Evolutionary conservation across 2,113 vertebrate species (phyloP).

Genomic region (Mellivora capensis): DNA sequence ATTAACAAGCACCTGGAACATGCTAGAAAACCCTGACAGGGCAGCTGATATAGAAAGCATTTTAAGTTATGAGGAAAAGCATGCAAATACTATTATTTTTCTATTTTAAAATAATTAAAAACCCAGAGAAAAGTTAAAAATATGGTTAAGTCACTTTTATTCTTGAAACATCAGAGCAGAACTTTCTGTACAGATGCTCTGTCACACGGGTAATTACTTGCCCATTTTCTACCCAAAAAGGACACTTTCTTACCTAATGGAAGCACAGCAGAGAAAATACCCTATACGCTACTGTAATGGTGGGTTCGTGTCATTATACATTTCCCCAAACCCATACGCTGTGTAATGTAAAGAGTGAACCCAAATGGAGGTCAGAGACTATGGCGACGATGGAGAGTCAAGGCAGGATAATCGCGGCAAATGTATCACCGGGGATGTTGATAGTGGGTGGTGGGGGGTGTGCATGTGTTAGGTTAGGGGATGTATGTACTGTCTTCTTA

Average conservation of each 20-base stretch:
- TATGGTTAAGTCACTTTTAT: background rate
- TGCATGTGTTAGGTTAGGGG: background rate
- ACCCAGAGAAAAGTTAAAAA: background rate
- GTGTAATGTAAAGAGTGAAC: background rate
- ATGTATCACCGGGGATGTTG: background rate
- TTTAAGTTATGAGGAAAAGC: background rate
- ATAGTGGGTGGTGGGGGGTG: background rate
- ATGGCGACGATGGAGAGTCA: background rate
- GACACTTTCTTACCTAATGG: background rate
- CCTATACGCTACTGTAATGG: too few species aligned
- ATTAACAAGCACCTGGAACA: background rate
- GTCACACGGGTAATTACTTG: too few species aligned
- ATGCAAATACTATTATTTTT: background rate
- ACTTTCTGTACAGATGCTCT: background rate
- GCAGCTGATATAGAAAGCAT: background rate
- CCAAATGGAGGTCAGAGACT: too few species aligned
- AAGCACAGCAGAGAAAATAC: background rate
- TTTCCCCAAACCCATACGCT: background rate
- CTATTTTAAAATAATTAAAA: background rate
- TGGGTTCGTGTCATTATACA: background rate
- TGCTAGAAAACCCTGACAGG: background rate
- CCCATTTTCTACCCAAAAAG: background rate
- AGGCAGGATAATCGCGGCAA: accelerated
- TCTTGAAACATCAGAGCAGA: background rate
- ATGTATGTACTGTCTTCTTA: background rate